These are phyloP conservation scores for Acrossocheilus fasciatus DNA, from an alignment of 2,797 vertebrate species.

Conservation along the genomic window DNA sequence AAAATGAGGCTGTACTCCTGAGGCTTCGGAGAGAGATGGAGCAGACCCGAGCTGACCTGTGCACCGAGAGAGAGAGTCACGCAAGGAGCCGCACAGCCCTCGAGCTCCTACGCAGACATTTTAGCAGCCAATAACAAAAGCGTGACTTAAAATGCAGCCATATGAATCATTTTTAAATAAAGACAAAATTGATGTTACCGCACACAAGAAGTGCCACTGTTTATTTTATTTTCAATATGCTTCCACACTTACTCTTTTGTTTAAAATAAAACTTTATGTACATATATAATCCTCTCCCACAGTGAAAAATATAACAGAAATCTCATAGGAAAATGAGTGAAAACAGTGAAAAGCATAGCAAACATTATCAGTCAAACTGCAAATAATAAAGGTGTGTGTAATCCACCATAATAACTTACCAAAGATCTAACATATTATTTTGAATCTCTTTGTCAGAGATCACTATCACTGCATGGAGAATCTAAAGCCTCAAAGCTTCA, in stretches of 20 bases:
- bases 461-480: slow-evolving; percentile 22
- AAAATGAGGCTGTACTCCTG: slow-evolving; percentile 53
- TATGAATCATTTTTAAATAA: neutral
- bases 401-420: slow-evolving; percentile 47
- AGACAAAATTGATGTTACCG: neutral
- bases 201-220: slow-evolving; percentile 17
- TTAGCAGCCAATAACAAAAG: slow-evolving; percentile 37
- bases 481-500: slow-evolving; percentile 16
- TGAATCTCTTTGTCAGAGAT: slow-evolving; percentile 29
- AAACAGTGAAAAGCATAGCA: slow-evolving; percentile 65
- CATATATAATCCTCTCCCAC: slow-evolving; percentile 74
- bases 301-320: slow-evolving; percentile 68
- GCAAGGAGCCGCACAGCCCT: slow-evolving; percentile 54
- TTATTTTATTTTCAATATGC: slow-evolving; percentile 75
- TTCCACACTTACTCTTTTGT: slow-evolving; percentile 73
- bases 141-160: neutral
- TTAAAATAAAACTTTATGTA: slow-evolving; percentile 79
- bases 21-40: slow-evolving; percentile 54
- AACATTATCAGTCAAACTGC: slow-evolving; percentile 62
- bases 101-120: slow-evolving; percentile 59
- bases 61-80: slow-evolving; percentile 54
- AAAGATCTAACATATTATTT: slow-evolving; percentile 30
- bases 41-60: slow-evolving; percentile 59
- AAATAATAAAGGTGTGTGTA: slow-evolving; percentile 35
- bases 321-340: slow-evolving; percentile 61